A percentile compares a stretch with the other conserved stretches of the same genome.
Conservation (phyloP, 2,888 invertebrate genomes). For the Leucania comma region DNA sequence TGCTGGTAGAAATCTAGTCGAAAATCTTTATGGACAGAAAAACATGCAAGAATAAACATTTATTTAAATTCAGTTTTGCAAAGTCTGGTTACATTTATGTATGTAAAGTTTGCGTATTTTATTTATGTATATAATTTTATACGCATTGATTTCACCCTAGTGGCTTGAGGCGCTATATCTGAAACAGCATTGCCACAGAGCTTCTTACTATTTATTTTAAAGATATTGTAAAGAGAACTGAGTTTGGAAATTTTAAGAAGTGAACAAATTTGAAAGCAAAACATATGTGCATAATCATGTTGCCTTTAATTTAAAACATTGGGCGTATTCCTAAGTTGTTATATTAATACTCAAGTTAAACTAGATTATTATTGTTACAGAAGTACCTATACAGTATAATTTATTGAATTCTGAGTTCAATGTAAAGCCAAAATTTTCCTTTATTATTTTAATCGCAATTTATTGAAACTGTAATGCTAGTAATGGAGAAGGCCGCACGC, state of each 20-base stretch:
- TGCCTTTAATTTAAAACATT: conserved; percentile 2
- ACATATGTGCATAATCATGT: conserved; percentile 47
- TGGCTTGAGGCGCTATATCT: not conserved
- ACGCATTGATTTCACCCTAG: no score
- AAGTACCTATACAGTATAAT: no score
- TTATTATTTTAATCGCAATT: not conserved
- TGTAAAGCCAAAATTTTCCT: not conserved
- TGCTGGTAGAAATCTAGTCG: no score
- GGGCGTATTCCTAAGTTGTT: conserved; percentile 21
- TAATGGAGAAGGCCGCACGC: no score
- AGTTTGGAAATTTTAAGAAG: conserved; percentile 15
- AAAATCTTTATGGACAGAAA: no score
- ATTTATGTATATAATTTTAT: not conserved
- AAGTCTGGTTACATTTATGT: no score
- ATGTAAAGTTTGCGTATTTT: no score
- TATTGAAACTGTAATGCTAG: no score
- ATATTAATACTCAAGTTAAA: conserved; percentile 1
- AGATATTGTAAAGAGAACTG: conserved; percentile 17
- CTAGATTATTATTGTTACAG: not conserved
- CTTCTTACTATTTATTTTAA: not conserved
- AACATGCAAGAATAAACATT: no score
- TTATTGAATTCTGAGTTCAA: not conserved
- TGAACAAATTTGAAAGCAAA: conserved; percentile 32
- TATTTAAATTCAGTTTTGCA: no score
- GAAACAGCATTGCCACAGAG: not conserved